Conservation (phyloP, 2,888 invertebrate species). For the Chorisops tibialis region DNA sequence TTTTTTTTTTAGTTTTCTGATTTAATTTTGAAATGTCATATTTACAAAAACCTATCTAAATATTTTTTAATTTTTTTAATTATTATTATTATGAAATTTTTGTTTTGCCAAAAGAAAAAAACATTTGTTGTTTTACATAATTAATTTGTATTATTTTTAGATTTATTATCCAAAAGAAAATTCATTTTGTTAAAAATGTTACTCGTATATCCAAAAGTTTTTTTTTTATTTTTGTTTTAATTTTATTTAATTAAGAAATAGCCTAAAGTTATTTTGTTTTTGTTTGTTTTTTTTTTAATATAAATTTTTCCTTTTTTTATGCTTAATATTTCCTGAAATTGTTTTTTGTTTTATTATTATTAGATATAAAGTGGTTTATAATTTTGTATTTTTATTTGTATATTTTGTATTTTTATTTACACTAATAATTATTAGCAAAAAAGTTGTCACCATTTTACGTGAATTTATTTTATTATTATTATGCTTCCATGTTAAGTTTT, state of each 20-base stretch:
- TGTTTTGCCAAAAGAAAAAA: constrained; percentile 22
- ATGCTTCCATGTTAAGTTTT: constrained; percentile 15
- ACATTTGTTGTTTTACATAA: constrained; percentile 33
- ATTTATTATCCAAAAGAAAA: constrained; percentile 32
- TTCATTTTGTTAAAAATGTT: constrained; percentile 4
- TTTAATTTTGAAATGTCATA: constrained; percentile 41
- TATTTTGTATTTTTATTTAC: constrained; percentile 4
- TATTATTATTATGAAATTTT: constrained; percentile 30
- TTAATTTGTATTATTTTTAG: constrained; percentile 31
- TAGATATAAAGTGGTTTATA: background rate
- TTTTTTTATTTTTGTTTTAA: background rate
- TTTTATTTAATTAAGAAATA: background rate
- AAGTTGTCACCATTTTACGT: constrained; percentile 32
- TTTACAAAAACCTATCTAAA: constrained; percentile 52
- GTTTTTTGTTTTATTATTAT: constrained; percentile 19
- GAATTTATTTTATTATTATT: constrained; percentile 19
- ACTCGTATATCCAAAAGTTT: constrained; percentile 28
- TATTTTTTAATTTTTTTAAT: constrained; percentile 34
- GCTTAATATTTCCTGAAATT: constrained; percentile 22
- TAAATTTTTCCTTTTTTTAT: constrained; percentile 24
- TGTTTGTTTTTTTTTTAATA: background rate
- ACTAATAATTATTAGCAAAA: constrained; percentile 10
- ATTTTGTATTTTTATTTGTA: constrained; percentile 1
- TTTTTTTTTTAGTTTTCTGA: constrained; percentile 23
- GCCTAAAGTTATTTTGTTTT: background rate